Conservation (phyloP, 2,113 vertebrate genomes). For the Ranitomeya variabilis region DNA sequence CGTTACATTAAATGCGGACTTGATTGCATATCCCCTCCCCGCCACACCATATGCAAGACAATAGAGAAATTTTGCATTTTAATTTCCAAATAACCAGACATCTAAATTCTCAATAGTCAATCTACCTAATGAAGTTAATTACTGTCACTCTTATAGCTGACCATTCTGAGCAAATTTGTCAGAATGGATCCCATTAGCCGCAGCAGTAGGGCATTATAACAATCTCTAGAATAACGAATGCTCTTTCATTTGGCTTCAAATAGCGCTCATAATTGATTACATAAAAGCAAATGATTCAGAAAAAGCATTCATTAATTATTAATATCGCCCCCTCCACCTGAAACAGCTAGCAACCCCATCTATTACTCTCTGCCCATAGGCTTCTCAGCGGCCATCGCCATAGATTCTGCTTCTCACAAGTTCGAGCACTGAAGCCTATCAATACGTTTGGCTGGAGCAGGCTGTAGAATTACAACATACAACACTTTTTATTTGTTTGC, state of each 20-base stretch:
- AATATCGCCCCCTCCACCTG: not conserved
- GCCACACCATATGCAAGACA: too few species aligned
- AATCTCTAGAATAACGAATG: not conserved
- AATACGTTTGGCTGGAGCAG: not conserved
- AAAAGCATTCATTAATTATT: conserved; percentile 6
- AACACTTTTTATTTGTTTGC: not conserved
- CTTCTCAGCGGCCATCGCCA: not conserved
- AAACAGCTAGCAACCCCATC: not conserved
- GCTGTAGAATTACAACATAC: not conserved
- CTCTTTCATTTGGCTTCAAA: not conserved
- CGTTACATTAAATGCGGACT: too few species aligned
- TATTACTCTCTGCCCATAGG: not conserved
- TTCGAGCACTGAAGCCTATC: not conserved
- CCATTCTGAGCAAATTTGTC: not conserved
- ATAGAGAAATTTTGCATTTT: too few species aligned
- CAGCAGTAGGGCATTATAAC: not conserved
- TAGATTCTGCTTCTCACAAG: conserved; percentile 4
- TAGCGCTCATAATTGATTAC: conserved; percentile 13
- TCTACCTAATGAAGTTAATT: not conserved
- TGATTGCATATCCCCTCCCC: too few species aligned
- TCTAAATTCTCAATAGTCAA: not conserved
- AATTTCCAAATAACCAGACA: too few species aligned
- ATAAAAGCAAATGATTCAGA: not conserved
- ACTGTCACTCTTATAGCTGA: not conserved
- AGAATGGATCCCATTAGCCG: not conserved